Conservation (phyloP, 2,888 invertebrate genomes). For the Agrochola lychnidis region DNA sequence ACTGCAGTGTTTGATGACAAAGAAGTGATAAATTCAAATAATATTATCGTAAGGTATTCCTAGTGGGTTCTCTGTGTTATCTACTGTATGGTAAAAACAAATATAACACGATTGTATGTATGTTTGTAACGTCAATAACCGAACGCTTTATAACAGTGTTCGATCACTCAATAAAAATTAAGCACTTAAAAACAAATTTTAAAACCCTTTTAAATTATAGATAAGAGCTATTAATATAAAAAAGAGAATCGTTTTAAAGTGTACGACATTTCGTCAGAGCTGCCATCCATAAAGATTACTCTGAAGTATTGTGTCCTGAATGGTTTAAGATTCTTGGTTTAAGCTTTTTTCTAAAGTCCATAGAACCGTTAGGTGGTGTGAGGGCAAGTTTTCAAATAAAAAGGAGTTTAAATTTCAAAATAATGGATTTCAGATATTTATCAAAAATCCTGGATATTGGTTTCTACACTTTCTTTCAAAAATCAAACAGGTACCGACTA, state of each 20-base stretch:
- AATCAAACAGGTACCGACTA: no score
- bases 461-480: no score
- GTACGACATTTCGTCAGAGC: constrained; percentile 34
- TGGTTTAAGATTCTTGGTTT: no score
- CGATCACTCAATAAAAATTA: constrained; percentile 67
- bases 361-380: no score
- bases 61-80: not conserved
- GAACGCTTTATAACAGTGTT: constrained; percentile 35
- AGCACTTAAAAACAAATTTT: constrained; percentile 67
- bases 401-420: no score
- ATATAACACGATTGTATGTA: constrained; percentile 5
- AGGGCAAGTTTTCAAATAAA: no score
- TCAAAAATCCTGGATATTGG: no score
- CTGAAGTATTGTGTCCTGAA: no score
- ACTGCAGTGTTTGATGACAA: no score
- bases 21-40: not conserved
- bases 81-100: not conserved
- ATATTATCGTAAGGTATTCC: not conserved
- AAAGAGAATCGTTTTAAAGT: constrained; percentile 37
- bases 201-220: constrained; percentile 69
- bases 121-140: constrained; percentile 40
- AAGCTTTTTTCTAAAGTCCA: no score
- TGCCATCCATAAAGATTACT: no score
- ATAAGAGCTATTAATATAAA: constrained; percentile 66
- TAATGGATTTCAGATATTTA: no score